These are phyloP conservation scores for Pterophyllum scalare DNA, from an alignment of 2,113 vertebrate genomes.

Conservation along the genomic window DNA sequence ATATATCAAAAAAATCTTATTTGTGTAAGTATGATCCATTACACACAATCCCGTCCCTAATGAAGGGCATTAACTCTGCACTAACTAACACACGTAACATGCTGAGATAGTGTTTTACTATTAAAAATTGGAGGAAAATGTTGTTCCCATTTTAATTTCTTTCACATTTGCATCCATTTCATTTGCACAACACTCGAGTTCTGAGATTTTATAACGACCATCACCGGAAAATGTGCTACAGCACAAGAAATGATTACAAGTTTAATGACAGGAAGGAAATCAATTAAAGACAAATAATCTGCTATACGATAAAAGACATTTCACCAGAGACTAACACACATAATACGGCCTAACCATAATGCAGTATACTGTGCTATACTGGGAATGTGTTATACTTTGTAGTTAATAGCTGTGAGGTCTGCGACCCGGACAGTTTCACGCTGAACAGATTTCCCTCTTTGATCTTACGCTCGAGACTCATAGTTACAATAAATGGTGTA, in stretches of 20 bases:
- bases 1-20: constrained; percentile 26
- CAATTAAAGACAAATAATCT: constrained; percentile 16
- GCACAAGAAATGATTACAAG: constrained; percentile 16
- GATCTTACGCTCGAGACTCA: not conserved
- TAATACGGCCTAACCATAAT: not conserved
- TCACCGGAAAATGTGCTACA: not conserved
- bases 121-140: not conserved
- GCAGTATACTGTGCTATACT: constrained; percentile 9
- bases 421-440: not conserved
- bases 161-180: constrained; percentile 15
- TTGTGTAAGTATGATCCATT: constrained; percentile 27
- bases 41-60: not conserved
- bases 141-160: constrained; percentile 37
- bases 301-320: constrained; percentile 10
- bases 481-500: not conserved
- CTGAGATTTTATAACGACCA: not conserved
- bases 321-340: not conserved
- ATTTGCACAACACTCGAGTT: constrained; percentile 1
- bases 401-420: constrained; percentile 16
- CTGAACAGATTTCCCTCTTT: not conserved
- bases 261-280: constrained; percentile 48
- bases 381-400: constrained; percentile 20
- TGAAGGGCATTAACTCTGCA: not conserved
- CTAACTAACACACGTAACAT: not conserved
- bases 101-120: constrained; percentile 41